phyloP scores from a whole-genome alignment of 2,888 invertebrate species.

The Watsonalla binaria region DNA sequence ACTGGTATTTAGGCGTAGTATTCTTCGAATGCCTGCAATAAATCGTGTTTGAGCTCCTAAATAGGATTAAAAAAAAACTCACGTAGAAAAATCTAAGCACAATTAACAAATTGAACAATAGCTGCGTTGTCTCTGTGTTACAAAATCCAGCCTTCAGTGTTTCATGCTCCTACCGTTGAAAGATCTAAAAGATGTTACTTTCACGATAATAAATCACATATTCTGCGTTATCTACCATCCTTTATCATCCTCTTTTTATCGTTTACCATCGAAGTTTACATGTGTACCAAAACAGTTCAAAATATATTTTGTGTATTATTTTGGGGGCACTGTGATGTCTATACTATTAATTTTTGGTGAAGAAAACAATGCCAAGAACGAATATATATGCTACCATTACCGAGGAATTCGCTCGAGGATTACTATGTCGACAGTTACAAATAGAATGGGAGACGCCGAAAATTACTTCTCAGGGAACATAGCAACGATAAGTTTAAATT shows the following conservation, averaged over 20 bases:
- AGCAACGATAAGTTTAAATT: conserved; percentile 26
- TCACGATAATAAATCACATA: conserved; percentile 30
- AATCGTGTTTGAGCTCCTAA: too few relatives aligned
- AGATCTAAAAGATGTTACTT: background rate
- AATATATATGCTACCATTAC: conserved; percentile 10
- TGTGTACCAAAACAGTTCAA: background rate
- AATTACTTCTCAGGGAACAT: conserved; percentile 22
- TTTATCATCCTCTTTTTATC: conserved; percentile 25
- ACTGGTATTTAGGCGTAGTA: background rate
- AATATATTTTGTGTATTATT: background rate
- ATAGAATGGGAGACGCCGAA: conserved; percentile 17
- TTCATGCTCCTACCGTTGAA: background rate
- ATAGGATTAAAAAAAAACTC: too few relatives aligned
- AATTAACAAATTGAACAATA: too few relatives aligned
- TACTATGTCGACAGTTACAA: conserved; percentile 8
- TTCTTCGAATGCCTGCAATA: too few relatives aligned
- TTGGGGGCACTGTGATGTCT: too few relatives aligned
- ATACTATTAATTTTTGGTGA: too few relatives aligned
- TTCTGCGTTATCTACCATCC: conserved; percentile 25
- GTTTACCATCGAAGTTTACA: conserved; percentile 5
- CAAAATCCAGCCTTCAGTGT: background rate
- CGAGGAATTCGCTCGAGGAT: conserved; percentile 13
- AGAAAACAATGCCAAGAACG: conserved; percentile 3
- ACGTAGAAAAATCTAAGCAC: too few relatives aligned
- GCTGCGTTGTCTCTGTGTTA: too few relatives aligned